Percentiles rank a stretch among this genome's conserved stretches.
These are phyloP conservation scores for Tachyglossus aculeatus DNA, from an alignment of 2,797 vertebrate species.

Conservation along the genomic window DNA sequence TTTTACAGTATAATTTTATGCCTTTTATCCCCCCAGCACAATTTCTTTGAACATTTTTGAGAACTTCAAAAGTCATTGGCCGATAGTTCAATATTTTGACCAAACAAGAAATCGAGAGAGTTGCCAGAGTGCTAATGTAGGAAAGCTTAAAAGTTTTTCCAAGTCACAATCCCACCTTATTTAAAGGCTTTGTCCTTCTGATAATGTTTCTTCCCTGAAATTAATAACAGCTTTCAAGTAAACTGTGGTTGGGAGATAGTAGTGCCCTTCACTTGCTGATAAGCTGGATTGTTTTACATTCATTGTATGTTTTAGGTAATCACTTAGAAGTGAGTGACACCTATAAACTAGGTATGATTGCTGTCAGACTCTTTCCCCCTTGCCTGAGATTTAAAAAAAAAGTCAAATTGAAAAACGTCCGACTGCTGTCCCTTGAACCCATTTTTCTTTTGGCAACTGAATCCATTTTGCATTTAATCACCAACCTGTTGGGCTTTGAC, in stretches of 20 bases:
- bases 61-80: not conserved
- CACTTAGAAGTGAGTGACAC: not conserved
- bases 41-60: too few species aligned
- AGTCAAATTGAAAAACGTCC: not conserved
- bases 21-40: too few species aligned
- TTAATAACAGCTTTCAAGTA: not conserved
- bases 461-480: not conserved
- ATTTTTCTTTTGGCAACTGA: not conserved
- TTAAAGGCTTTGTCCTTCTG: too few species aligned
- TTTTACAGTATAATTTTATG: too few species aligned
- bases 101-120: not conserved
- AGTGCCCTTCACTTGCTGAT: not conserved
- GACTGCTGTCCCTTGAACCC: not conserved
- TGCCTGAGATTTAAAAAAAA: not conserved
- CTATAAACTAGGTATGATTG: not conserved
- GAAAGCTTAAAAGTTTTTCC: too few species aligned
- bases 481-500: too few species aligned
- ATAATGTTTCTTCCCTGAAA: not conserved
- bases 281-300: not conserved
- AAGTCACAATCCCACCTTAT: too few species aligned
- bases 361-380: not conserved
- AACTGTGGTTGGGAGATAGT: not conserved
- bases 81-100: not conserved
- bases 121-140: too few species aligned
- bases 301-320: not conserved